phyloP scores from a whole-genome alignment of 1,140 invertebrate species.

The Drosophila nikananu region DNA sequence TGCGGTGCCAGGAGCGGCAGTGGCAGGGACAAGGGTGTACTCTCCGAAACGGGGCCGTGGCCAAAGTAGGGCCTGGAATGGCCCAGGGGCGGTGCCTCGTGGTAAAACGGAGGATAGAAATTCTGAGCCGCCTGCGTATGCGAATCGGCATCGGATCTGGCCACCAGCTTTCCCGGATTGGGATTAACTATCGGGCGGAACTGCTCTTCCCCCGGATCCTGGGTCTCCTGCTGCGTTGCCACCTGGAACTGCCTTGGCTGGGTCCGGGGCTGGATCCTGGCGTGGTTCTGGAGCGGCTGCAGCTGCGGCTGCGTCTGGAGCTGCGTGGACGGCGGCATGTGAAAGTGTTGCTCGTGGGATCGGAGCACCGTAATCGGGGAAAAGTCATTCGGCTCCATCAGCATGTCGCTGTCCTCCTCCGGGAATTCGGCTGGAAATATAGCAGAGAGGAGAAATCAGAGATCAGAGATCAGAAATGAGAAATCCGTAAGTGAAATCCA shows the following conservation, averaged over 20 bases:
- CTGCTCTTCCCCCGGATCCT: slow-evolving; percentile 57
- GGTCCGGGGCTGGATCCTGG: slow-evolving; percentile 21
- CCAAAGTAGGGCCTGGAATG: slow-evolving; percentile 82
- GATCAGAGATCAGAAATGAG: slow-evolving; percentile 10
- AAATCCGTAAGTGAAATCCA: slow-evolving; percentile 13
- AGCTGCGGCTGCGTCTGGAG: slow-evolving; percentile 42
- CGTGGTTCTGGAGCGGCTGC: slow-evolving; percentile 24
- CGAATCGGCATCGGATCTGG: slow-evolving; percentile 69
- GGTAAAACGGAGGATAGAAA: slow-evolving; percentile 82
- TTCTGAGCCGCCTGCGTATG: slow-evolving; percentile 82
- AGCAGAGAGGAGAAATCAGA: slow-evolving; percentile 12
- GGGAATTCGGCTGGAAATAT: slow-evolving; percentile 74
- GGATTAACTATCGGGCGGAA: slow-evolving; percentile 69
- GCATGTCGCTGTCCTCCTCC: slow-evolving; percentile 82
- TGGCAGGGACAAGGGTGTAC: slow-evolving; percentile 47
- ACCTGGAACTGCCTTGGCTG: slow-evolving; percentile 48
- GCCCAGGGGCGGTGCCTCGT: slow-evolving; percentile 81
- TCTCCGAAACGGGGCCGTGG: slow-evolving; percentile 41
- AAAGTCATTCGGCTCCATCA: slow-evolving; percentile 84
- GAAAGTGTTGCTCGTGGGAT: slow-evolving; percentile 77
- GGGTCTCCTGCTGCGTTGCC: slow-evolving; percentile 34
- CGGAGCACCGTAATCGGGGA: slow-evolving; percentile 74
- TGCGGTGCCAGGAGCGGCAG: slow-evolving; percentile 48
- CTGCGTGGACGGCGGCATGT: slow-evolving; percentile 74
- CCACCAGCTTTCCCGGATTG: slow-evolving; percentile 32